These are phyloP conservation scores for Trissolcus japonicus DNA, from an alignment of 2,888 invertebrate species.

Conservation along the genomic window DNA sequence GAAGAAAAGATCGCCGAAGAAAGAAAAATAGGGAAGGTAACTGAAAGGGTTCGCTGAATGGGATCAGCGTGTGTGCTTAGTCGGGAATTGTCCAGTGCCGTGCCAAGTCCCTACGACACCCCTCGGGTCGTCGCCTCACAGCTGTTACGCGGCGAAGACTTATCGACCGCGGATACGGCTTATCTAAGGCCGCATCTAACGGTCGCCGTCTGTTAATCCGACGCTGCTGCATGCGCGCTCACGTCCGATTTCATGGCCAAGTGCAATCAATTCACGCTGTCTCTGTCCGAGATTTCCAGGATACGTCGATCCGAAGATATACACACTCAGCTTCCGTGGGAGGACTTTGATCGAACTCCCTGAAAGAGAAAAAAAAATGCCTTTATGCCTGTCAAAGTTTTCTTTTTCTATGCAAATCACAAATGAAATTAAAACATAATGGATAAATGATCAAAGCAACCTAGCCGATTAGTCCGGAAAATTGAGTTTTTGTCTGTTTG, in stretches of 20 bases:
- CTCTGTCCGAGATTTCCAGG: conserved; percentile 11
- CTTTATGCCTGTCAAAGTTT: too few species aligned
- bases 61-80: conserved; percentile 70
- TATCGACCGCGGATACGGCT: conserved; percentile 39
- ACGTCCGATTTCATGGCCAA: conserved; percentile 38
- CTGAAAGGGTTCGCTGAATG: conserved; percentile 72
- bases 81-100: conserved; percentile 65
- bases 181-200: conserved; percentile 45
- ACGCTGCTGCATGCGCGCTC: background rate
- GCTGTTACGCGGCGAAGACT: conserved; percentile 32
- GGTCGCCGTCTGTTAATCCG: conserved; percentile 31
- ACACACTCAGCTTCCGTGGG: too few species aligned
- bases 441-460: too few species aligned
- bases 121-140: conserved; percentile 33
- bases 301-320: conserved; percentile 6
- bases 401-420: too few species aligned
- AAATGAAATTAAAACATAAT: too few species aligned
- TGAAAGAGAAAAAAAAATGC: too few species aligned
- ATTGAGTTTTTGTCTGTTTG: too few species aligned
- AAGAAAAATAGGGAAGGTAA: conserved; percentile 54
- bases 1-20: background rate
- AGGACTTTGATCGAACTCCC: too few species aligned
- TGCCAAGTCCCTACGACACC: conserved; percentile 29
- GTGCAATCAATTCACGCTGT: conserved; percentile 37
- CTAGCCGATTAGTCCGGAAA: too few species aligned